Evolutionary conservation across 2,113 vertebrate species (phyloP), one percentile per base, ranked within the genome.

Genomic region (Scortum barcoo): DNA sequence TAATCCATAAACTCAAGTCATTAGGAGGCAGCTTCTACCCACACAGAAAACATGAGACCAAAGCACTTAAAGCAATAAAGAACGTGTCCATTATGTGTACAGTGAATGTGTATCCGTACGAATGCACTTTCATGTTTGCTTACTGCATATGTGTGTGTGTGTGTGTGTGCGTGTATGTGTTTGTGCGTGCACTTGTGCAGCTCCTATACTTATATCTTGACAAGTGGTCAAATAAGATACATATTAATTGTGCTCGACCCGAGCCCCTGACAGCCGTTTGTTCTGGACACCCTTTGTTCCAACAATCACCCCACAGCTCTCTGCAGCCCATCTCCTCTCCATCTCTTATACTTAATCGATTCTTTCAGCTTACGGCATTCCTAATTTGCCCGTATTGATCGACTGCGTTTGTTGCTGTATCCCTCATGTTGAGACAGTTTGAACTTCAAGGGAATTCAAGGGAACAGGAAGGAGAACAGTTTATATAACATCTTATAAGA

Each of bases 331-430:
- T 79, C 61, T 66, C 19, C 19, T 66, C 73, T 71, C 66, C 13
- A 16, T 28, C 78, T 38, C 68, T 38, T 4, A 22, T 42, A 36
- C 54, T 66, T 76, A 57, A 93, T 85, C 63, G 46, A 84, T 88
- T 65, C 71, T 69, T 70, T 70, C 67, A 51, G 67, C 70, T 54
- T 48, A 72, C 75, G 67, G 79, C 74, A 54, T 69, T 69, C 54
- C 69, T 83, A 81, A 91, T 93, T 89, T 13, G 53, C 76, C 28
- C 0, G 14, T 72, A 91, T 88, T 79, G 87, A 93, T 88, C 24
- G 26, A 70, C 61, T 70, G 60, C 36, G 68, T 75, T 80, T 83
- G 68, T 36, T 67, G 67, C 28, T n/a, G 74, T 57, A 33, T 77
- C 76, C 57, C 65, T 73, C 19, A 61, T 40, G 74, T 5, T 50